Evolutionary conservation across 2,888 invertebrate species (phyloP).

Genomic region (Leptopterna dolabrata): DNA sequence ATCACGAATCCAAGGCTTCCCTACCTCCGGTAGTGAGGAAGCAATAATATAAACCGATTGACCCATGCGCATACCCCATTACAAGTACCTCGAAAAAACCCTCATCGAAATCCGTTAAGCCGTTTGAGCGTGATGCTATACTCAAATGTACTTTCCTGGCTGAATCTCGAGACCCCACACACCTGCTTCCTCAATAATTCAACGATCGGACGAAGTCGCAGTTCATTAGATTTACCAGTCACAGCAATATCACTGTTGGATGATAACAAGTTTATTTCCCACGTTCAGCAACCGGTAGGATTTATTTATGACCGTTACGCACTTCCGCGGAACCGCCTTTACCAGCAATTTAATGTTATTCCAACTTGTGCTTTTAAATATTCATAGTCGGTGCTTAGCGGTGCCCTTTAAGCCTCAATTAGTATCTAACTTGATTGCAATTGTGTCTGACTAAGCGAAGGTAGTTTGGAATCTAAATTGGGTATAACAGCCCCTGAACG

Average conservation of each 20-base stretch:
- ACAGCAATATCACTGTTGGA: background rate
- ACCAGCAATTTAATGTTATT: conserved; percentile 14
- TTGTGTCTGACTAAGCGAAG: conserved; percentile 9
- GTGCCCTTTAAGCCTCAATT: conserved; percentile 13
- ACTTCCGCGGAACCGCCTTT: background rate
- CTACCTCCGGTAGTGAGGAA: too few species aligned
- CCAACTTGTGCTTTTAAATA: conserved; percentile 10
- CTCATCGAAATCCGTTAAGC: too few species aligned
- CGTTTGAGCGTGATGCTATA: too few species aligned
- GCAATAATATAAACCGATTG: too few species aligned
- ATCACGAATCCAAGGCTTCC: too few species aligned
- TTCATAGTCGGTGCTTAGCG: background rate
- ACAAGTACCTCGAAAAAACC: too few species aligned
- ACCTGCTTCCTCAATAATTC: too few species aligned
- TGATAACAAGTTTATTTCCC: background rate
- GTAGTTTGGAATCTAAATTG: conserved; percentile 7
- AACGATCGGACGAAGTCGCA: too few species aligned
- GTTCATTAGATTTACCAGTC: background rate
- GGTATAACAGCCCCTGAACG: background rate
- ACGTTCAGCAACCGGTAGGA: background rate
- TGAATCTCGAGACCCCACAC: too few species aligned
- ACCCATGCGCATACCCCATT: too few species aligned
- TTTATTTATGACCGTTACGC: background rate
- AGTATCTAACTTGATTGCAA: conserved; percentile 25
- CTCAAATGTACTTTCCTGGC: too few species aligned